phyloP scores from a whole-genome alignment of 2,113 vertebrate species.

The Hirundichthys speculiger region DNA sequence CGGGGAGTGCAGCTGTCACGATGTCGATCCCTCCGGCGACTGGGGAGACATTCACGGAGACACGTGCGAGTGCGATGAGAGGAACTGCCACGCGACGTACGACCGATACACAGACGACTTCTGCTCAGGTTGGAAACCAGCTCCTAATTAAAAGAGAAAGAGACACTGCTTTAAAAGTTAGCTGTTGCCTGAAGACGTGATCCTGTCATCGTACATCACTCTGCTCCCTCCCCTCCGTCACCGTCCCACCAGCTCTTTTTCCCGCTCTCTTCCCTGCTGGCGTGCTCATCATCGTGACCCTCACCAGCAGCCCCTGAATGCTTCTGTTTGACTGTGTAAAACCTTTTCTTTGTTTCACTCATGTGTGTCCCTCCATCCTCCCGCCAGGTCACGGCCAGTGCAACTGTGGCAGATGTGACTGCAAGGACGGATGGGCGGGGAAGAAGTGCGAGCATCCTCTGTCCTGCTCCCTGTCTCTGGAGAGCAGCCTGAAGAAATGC shows the following conservation, averaged over 20 bases:
- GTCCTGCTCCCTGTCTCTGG: conserved; percentile 86
- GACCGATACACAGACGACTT: conserved; percentile 96
- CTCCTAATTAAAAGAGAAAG: too few relatives aligned
- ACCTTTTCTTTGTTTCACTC: conserved; percentile 15
- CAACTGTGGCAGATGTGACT: conserved; percentile 95
- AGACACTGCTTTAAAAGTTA: too few relatives aligned
- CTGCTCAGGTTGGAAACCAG: conserved; percentile 88
- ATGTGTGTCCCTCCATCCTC: neutral
- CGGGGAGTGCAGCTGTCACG: conserved; percentile 95
- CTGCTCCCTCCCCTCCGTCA: too few relatives aligned
- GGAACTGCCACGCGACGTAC: conserved; percentile 91
- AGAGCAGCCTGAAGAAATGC: conserved; percentile 89
- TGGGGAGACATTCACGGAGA: conserved; percentile 98
- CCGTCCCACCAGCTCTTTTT: too few relatives aligned
- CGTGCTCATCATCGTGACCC: too few relatives aligned
- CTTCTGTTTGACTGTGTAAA: neutral
- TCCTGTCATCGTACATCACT: too few relatives aligned
- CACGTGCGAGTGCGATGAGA: conserved; percentile 95
- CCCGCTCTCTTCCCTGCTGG: too few relatives aligned
- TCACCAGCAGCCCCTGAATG: too few relatives aligned
- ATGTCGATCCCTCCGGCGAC: conserved; percentile 96
- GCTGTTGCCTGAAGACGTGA: too few relatives aligned
- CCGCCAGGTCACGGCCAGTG: conserved; percentile 94
- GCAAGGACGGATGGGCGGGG: conserved; percentile 92
- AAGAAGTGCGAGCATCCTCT: conserved; percentile 91